Percentiles rank a stretch among this genome's conserved stretches.
Conservation (phyloP, 1,140 invertebrate species). For the Papilio helenus region DNA sequence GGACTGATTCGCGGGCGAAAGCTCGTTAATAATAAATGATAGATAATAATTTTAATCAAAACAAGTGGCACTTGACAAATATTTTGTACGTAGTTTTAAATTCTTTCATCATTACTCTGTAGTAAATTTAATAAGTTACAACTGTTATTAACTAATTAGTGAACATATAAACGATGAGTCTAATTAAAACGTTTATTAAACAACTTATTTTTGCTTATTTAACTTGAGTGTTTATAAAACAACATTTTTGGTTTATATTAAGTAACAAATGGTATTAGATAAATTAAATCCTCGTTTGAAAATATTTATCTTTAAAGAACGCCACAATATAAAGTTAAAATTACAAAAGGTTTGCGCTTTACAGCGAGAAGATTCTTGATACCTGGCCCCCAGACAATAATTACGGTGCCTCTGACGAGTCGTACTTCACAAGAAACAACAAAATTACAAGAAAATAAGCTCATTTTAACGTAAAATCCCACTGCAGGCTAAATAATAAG, state of each 20-base stretch:
- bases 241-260: not conserved
- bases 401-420: constrained; percentile 1
- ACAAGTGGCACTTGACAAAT: too few species aligned
- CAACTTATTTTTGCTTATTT: too few species aligned
- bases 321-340: not conserved
- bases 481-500: not conserved
- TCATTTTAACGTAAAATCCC: not conserved
- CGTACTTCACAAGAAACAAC: not conserved
- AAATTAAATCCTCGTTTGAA: not conserved
- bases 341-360: not conserved
- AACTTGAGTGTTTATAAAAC: not conserved
- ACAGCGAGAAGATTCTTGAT: not conserved
- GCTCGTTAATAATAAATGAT: too few species aligned
- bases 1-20: too few species aligned
- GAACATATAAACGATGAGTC: too few species aligned
- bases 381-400: constrained; percentile 27
- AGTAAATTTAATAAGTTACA: too few species aligned
- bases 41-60: too few species aligned
- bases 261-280: not conserved
- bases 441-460: not conserved
- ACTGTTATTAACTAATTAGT: too few species aligned
- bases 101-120: too few species aligned
- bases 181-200: too few species aligned
- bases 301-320: constrained; percentile 4
- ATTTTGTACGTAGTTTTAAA: too few species aligned